Percentiles rank a stretch among this genome's conserved stretches.
Conservation (phyloP, 2,113 vertebrate genomes). For the Morphnarchus princeps region DNA sequence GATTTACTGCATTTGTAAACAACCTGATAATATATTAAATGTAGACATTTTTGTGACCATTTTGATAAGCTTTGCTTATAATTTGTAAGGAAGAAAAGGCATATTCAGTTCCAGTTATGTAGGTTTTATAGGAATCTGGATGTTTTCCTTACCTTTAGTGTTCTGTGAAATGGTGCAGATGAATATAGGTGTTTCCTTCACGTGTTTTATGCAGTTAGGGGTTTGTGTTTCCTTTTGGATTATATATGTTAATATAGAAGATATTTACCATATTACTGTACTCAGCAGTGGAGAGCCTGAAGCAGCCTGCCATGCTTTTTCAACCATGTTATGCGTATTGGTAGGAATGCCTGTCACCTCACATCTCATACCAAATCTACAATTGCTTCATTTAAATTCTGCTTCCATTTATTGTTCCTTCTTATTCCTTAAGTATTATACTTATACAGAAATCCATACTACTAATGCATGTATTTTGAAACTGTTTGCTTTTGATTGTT, state of each 20-base stretch:
- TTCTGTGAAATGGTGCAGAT: background rate
- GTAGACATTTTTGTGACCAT: background rate
- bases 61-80: background rate
- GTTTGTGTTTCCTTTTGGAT: background rate
- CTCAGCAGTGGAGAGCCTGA: background rate
- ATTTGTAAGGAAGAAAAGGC: background rate
- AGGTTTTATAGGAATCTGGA: background rate
- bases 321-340: background rate
- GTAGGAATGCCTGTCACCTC: conserved; percentile 36
- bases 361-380: conserved; percentile 5
- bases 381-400: conserved; percentile 3
- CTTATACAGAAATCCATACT: background rate
- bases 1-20: background rate
- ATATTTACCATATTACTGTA: background rate
- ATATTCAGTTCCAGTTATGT: background rate
- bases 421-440: background rate
- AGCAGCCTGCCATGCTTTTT: conserved; percentile 18
- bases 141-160: background rate
- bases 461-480: background rate
- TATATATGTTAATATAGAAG: background rate
- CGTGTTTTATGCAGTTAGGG: background rate
- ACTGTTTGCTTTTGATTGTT: background rate
- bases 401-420: background rate
- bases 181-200: background rate
- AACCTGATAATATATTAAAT: background rate